Base-by-base conservation (phyloP, 2,797 vertebrate genomes). In the Smutsia gigantea region DNA sequence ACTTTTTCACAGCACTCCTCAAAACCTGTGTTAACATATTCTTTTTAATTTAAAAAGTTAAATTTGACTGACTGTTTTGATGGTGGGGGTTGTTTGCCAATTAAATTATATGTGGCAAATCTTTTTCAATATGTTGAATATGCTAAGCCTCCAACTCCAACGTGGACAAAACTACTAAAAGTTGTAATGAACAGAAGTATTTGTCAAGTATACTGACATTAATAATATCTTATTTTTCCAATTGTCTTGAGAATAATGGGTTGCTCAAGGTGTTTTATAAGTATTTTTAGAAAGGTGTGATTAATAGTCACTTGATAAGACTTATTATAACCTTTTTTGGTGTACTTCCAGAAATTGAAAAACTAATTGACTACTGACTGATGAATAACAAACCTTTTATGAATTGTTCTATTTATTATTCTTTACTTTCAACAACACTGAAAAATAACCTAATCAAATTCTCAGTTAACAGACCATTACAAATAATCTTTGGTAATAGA, bases 321-420 rank as follows among this genome's bases (percentile, higher is more conserved):
- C 51, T 92, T 75, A 59, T 59, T 42, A 81, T 71, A 71, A n/a
- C 9, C 1, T 39, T 63, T 55, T 74, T 49, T 68, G 31, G 2
- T 51, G 0, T 79, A 90, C 27, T 14, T 53, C 12, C 25, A 55
- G 31, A 83, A 83, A 78, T 18, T 90, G 17, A 87, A 13, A 90
- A 93, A 64, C 11, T 4, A 85, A 82, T 61, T 81, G 39, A 68
- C 8, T 84, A 92, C 49, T 83, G 13, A 55, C 51, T 77, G n/a
- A 84, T 64, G 92, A 96, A 92, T 84, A 69, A 72, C 55, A 77
- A 64, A 49, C 3, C 39, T 71, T 94, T 96, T 89, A 11, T n/a
- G 88, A 92, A 79, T 74, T 78, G 42, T 59, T 51, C 18, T n/a
- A 78, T 57, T 66, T 94, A 23, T 78, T 94, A 66, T 51, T 72